Conservation (phyloP, 2,113 vertebrate genomes). For the Sula dactylatra region DNA sequence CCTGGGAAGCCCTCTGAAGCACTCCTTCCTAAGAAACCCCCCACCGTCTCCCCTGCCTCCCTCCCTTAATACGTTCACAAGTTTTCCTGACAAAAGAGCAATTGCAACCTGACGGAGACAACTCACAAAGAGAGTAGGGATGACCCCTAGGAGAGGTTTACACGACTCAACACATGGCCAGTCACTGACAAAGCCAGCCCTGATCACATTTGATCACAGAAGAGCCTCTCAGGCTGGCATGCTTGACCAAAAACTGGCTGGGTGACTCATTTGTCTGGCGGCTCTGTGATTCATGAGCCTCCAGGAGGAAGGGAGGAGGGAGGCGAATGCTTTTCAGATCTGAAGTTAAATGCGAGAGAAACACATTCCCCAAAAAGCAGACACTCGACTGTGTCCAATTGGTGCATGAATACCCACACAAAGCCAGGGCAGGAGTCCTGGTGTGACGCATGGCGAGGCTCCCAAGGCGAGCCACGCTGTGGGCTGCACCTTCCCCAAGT, state of each 20-base stretch:
- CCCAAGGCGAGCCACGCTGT: fast-evolving
- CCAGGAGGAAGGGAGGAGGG: constrained; percentile 67
- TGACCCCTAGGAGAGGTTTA: constrained; percentile 30
- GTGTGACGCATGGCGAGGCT: not conserved
- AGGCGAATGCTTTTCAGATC: constrained; percentile 41
- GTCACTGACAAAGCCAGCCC: constrained; percentile 52
- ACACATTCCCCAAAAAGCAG: constrained; percentile 57
- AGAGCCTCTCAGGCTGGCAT: constrained; percentile 57
- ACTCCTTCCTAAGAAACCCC: constrained; percentile 6
- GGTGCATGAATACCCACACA: constrained; percentile 7
- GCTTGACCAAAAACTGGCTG: constrained; percentile 59
- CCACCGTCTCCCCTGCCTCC: not conserved
- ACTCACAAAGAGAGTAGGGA: constrained; percentile 35
- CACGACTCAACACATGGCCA: constrained; percentile 47
- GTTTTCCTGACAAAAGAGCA: constrained; percentile 63
- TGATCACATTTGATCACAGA: constrained; percentile 23
- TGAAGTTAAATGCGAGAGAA: constrained; percentile 40
- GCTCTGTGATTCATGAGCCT: constrained; percentile 65
- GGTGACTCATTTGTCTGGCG: constrained; percentile 61
- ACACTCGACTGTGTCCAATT: not conserved
- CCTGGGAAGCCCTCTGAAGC: not conserved
- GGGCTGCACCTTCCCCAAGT: not conserved
- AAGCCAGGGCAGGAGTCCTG: constrained; percentile 14
- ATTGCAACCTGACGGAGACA: constrained; percentile 10
- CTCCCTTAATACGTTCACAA: not conserved